Evolutionary conservation across 1,140 invertebrate species (phyloP).

Genomic region (Pachypeltis micranthus): DNA sequence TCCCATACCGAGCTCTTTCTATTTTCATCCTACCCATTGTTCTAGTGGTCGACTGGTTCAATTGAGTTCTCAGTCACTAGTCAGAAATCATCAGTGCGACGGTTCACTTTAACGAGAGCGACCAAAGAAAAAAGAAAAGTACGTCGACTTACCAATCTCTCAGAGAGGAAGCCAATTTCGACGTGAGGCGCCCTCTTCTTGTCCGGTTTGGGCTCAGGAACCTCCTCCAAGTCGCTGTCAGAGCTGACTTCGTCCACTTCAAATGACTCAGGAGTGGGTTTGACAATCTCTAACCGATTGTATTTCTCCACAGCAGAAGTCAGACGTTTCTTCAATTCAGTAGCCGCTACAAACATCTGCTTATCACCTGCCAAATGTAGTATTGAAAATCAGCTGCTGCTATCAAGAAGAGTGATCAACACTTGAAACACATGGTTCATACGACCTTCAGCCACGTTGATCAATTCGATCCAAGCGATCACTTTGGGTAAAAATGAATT

Average conservation of each 20-base stretch:
- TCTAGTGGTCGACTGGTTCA: no score
- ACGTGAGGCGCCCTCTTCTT: background rate
- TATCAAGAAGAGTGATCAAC: no score
- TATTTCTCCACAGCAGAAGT: conserved; percentile 23
- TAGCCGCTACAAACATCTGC: background rate
- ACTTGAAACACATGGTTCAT: no score
- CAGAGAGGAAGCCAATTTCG: background rate
- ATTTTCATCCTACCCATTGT: no score
- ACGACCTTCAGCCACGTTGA: conserved; percentile 26
- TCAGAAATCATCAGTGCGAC: no score
- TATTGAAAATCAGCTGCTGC: no score
- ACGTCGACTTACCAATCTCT: background rate
- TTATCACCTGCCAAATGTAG: no score
- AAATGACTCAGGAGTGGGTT: background rate
- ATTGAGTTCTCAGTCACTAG: no score
- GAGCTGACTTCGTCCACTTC: conserved; percentile 20
- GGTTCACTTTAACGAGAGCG: no score
- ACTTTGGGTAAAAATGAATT: conserved; percentile 29
- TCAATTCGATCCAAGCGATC: conserved; percentile 30
- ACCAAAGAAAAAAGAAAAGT: no score
- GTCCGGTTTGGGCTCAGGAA: conserved; percentile 11
- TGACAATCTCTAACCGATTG: conserved; percentile 21
- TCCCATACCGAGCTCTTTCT: background rate
- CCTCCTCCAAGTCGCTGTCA: conserved; percentile 26
- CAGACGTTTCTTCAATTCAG: conserved; percentile 24